Conservation (phyloP, 2,113 vertebrate species). For the Herpetotheres cachinnans region DNA sequence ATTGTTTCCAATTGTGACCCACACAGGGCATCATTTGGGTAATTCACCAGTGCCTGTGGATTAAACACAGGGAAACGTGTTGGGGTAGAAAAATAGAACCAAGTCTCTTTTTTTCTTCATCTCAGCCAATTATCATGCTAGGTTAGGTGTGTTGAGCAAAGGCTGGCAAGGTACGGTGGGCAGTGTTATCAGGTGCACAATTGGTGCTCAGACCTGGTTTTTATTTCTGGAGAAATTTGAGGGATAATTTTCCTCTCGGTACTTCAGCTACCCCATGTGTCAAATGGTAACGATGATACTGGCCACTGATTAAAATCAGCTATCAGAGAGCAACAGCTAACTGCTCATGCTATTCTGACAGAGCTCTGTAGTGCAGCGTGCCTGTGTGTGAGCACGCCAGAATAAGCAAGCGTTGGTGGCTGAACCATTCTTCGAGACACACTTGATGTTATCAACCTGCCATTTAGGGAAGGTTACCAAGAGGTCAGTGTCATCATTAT, state of each 20-base stretch:
- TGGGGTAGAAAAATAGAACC: neutral
- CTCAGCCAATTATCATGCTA: neutral
- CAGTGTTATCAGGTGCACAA: neutral
- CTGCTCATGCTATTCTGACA: neutral
- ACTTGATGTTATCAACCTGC: constrained; percentile 38
- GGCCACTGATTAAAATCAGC: neutral
- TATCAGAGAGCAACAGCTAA: neutral
- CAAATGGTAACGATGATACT: neutral
- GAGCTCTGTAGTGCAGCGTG: neutral
- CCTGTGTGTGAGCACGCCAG: neutral
- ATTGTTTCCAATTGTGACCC: neutral
- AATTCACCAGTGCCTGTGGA: neutral
- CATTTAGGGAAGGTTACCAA: neutral
- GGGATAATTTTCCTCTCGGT: neutral
- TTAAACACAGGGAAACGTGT: neutral
- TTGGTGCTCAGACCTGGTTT: neutral
- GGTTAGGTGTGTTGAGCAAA: neutral
- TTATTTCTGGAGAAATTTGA: neutral
- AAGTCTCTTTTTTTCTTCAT: neutral
- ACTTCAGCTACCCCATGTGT: neutral
- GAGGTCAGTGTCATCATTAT: constrained; percentile 23
- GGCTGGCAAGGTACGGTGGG: neutral
- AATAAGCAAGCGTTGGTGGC: neutral
- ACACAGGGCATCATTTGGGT: fast-evolving
- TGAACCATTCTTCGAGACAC: neutral